Evolutionary conservation across 2,888 invertebrate genomes (phyloP).

Genomic region (Drosophila fungiperda): DNA sequence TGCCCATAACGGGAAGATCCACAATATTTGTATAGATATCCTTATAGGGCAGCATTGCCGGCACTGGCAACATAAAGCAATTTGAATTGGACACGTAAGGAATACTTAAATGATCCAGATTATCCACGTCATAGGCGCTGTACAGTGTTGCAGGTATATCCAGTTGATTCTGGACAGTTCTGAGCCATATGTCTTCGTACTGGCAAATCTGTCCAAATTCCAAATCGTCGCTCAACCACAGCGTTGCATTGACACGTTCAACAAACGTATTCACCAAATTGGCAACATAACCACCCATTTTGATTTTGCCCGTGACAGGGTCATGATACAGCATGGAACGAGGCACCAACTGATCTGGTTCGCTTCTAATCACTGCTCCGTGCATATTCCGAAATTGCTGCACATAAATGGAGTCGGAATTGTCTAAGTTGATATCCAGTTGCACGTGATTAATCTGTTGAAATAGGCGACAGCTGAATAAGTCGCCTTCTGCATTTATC

Average conservation of each 20-base stretch:
- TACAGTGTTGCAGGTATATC: conserved; percentile 47
- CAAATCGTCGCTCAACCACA: not conserved
- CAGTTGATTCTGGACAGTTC: conserved; percentile 10
- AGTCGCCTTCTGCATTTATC: not conserved
- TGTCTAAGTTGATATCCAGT: not conserved
- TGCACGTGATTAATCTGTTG: conserved; percentile 13
- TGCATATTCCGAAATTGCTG: conserved; percentile 61
- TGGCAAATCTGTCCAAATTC: not conserved
- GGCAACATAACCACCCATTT: conserved; percentile 54
- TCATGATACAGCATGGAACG: conserved; percentile 52
- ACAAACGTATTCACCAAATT: conserved; percentile 53
- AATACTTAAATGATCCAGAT: conserved; percentile 43
- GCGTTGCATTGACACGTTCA: conserved; percentile 53
- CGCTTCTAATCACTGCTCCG: conserved; percentile 31
- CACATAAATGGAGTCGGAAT: conserved; percentile 22
- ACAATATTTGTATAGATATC: conserved; percentile 50
- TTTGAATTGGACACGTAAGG: conserved; percentile 45
- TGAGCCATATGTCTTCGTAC: conserved; percentile 12
- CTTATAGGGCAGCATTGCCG: conserved; percentile 34
- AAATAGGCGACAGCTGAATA: conserved; percentile 52
- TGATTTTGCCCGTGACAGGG: not conserved
- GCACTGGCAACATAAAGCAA: conserved; percentile 64
- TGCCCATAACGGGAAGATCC: conserved; percentile 26
- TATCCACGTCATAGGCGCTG: not conserved
- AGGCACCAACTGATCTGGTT: conserved; percentile 56